Conservation (phyloP, 2,113 vertebrate species). For the Arizona elegans region DNA sequence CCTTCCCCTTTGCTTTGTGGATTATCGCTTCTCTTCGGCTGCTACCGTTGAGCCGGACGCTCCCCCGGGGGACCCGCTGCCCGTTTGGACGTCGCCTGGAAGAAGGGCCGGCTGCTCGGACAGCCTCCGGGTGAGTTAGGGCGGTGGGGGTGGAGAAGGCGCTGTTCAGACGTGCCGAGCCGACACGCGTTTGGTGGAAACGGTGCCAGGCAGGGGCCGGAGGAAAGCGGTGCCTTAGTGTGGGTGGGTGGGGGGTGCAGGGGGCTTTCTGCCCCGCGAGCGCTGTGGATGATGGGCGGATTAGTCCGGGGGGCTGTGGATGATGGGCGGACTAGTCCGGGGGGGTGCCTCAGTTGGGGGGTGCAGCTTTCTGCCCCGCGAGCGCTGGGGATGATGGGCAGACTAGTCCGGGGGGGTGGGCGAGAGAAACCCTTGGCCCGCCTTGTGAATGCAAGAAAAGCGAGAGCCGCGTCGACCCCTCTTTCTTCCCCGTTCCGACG, state of each 20-base stretch:
- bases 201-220: too few species aligned
- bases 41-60: neutral
- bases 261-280: neutral
- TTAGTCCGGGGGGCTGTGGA: too few species aligned
- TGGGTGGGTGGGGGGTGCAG: accelerated
- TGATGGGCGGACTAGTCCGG: too few species aligned
- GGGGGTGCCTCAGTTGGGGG: neutral
- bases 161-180: neutral
- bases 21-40: neutral
- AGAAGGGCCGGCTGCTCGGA: neutral
- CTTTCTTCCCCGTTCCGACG: too few species aligned
- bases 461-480: too few species aligned
- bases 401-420: too few species aligned
- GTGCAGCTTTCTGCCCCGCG: neutral
- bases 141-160: neutral
- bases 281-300: too few species aligned
- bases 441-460: neutral
- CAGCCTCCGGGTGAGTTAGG: neutral
- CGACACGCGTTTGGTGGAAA: neutral
- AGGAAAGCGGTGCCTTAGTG: neutral
- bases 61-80: neutral
- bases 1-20: neutral
- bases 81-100: neutral
- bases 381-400: conserved; percentile 32
- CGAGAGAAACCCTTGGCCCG: neutral